These are phyloP conservation scores for Teleopsis dalmanni DNA, from an alignment of 1,140 invertebrate genomes.

Conservation along the genomic window DNA sequence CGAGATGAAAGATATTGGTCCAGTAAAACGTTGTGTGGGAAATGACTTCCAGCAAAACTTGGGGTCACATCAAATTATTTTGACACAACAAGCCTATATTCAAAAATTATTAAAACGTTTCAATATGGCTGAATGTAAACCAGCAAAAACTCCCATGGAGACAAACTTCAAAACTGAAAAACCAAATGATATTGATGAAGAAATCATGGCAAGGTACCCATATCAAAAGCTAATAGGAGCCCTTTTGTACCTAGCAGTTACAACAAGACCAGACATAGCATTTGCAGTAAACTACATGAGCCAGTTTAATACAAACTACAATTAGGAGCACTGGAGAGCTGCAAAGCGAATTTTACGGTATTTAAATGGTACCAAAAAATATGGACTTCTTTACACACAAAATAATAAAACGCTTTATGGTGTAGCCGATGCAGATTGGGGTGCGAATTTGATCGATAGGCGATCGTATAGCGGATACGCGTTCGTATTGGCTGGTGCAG, in stretches of 20 bases:
- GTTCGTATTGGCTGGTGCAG: too few species aligned
- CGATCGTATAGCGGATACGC: slow-evolving; percentile 33
- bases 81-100: slow-evolving; percentile 10
- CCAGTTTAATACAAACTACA: slow-evolving; percentile 15
- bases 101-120: slow-evolving; percentile 1
- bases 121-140: not conserved
- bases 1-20: too few species aligned
- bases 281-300: slow-evolving; percentile 35
- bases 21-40: too few species aligned
- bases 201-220: slow-evolving; percentile 13
- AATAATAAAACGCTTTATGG: not conserved
- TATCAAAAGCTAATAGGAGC: not conserved
- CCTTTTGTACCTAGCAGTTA: slow-evolving; percentile 1
- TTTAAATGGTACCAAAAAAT: too few species aligned
- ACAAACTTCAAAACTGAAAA: slow-evolving; percentile 1
- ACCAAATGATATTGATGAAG: not conserved
- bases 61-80: slow-evolving; percentile 27
- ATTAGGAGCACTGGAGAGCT: not conserved
- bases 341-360: slow-evolving; percentile 13
- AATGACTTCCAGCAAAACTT: slow-evolving; percentile 44
- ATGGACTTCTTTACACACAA: not conserved
- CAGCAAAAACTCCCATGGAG: not conserved
- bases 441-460: slow-evolving; percentile 18
- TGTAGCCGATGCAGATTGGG: slow-evolving; percentile 12
- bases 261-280: slow-evolving; percentile 42